Percentiles rank a stretch among this genome's conserved stretches.
Conservation (phyloP, 2,888 invertebrate genomes). For the Fragum sueziense region DNA sequence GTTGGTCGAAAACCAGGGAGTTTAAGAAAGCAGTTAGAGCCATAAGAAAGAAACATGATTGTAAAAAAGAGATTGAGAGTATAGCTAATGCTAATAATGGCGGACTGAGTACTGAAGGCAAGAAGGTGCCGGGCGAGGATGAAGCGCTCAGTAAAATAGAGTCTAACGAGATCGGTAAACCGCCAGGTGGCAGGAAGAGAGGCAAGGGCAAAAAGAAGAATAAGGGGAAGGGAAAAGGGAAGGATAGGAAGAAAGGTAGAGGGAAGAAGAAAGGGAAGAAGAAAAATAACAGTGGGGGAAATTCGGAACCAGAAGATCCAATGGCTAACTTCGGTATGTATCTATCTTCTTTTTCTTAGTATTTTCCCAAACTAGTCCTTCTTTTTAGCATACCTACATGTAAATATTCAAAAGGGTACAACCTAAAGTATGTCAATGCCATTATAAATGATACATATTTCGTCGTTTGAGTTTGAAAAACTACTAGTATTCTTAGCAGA, state of each 20-base stretch:
- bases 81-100: constrained; percentile 51
- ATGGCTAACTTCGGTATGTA: constrained; percentile 51
- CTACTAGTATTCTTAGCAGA: no score
- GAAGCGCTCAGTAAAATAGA: constrained; percentile 12
- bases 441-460: no score
- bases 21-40: constrained; percentile 49
- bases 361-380: no score
- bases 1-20: constrained; percentile 43
- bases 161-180: constrained; percentile 20
- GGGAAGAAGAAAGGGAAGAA: constrained; percentile 23
- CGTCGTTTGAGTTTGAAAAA: no score
- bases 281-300: constrained; percentile 21
- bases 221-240: constrained; percentile 33
- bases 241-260: constrained; percentile 31
- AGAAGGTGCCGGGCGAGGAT: constrained; percentile 30
- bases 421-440: no score
- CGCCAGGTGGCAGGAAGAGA: constrained; percentile 19
- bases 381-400: no score
- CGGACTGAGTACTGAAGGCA: constrained; percentile 44
- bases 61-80: constrained; percentile 44
- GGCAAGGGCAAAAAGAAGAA: constrained; percentile 23
- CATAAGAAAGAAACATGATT: constrained; percentile 54
- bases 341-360: neutral
- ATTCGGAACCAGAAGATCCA: constrained; percentile 25
- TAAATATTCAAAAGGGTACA: no score